These are phyloP conservation scores for Xestia ashworthii DNA, from an alignment of 2,888 invertebrate species.

Conservation along the genomic window DNA sequence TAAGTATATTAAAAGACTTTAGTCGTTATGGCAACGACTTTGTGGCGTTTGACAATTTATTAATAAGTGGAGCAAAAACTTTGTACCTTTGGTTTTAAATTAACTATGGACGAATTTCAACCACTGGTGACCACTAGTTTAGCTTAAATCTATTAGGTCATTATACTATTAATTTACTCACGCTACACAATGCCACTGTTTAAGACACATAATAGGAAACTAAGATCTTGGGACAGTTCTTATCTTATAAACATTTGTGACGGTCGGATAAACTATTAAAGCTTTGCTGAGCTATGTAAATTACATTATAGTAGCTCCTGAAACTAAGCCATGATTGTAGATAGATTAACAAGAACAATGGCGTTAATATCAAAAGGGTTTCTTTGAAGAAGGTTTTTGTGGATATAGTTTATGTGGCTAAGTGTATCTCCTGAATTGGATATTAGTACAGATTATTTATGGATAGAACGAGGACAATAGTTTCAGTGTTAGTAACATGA, in stretches of 20 bases:
- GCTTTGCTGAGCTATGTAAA: background rate
- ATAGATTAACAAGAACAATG: conserved; percentile 10
- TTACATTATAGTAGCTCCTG: background rate
- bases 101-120: too few species aligned
- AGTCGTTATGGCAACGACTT: too few species aligned
- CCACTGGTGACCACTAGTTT: too few species aligned
- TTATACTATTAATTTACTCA: background rate
- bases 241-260: conserved; percentile 7
- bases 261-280: conserved; percentile 14
- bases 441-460: background rate
- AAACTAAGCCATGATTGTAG: background rate
- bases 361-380: background rate
- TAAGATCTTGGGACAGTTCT: background rate
- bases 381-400: background rate
- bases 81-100: too few species aligned
- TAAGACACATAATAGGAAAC: background rate
- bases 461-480: background rate
- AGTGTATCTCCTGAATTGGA: background rate
- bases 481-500: background rate
- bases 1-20: too few species aligned
- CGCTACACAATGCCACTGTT: background rate
- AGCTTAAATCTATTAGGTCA: too few species aligned
- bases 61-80: too few species aligned
- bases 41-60: too few species aligned
- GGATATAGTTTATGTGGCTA: background rate